Evolutionary conservation across 2,113 vertebrate genomes (phyloP).

Genomic region (Egretta garzetta): DNA sequence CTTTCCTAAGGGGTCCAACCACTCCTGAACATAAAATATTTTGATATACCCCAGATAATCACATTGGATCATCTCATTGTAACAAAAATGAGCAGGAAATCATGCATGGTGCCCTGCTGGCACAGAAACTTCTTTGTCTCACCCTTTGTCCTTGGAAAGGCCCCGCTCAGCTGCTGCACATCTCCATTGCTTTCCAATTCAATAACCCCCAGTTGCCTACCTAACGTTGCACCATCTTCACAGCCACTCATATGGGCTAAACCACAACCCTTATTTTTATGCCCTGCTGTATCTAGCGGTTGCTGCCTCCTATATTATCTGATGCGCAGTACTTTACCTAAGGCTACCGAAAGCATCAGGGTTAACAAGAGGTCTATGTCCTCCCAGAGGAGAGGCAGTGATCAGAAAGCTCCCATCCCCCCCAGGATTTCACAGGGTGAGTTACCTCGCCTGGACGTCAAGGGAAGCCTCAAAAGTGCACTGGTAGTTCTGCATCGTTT

Average conservation of each 20-base stretch:
- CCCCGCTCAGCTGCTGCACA: not conserved
- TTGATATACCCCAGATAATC: not conserved
- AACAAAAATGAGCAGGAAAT: not conserved
- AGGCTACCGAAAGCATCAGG: not conserved
- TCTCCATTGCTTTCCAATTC: not conserved
- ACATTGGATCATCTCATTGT: not conserved
- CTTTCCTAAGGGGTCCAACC: not conserved
- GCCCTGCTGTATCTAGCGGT: not conserved
- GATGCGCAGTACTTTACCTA: not conserved
- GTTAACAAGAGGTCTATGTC: not conserved
- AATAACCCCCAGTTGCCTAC: not conserved
- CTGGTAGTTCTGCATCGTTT: constrained; percentile 78
- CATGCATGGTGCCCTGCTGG: not conserved
- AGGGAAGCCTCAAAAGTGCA: constrained; percentile 83
- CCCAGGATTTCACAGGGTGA: not conserved
- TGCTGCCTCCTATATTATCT: not conserved
- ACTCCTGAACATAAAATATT: not conserved
- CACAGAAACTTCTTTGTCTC: not conserved
- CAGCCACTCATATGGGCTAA: fast-evolving
- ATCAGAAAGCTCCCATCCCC: not conserved
- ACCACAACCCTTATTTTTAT: not conserved
- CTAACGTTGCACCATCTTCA: not conserved
- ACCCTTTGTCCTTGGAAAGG: not conserved
- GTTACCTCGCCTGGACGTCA: constrained; percentile 78
- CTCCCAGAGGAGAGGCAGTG: not conserved